These are phyloP conservation scores for Aphelenchoides avenae DNA, from an alignment of 1,140 invertebrate species.

Conservation along the genomic window DNA sequence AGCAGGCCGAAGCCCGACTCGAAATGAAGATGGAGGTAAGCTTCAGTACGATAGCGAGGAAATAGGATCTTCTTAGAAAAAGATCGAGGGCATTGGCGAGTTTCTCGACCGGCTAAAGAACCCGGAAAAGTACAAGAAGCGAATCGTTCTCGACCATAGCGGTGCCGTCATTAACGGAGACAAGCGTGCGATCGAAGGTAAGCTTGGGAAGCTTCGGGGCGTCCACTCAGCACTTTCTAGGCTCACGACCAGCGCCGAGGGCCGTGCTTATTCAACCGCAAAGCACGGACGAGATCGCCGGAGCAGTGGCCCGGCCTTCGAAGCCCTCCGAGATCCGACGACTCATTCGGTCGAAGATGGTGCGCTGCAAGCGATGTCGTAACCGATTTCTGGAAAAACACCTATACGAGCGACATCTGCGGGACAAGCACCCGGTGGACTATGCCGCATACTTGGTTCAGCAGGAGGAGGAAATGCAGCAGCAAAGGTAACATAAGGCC, in stretches of 20 bases:
- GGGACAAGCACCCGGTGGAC: constrained; percentile 53
- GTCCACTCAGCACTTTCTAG: no score
- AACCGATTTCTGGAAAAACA: constrained; percentile 57
- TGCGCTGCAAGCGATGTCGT: constrained; percentile 50
- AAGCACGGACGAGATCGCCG: constrained; percentile 30
- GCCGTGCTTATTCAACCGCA: constrained; percentile 35
- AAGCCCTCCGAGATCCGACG: constrained; percentile 52
- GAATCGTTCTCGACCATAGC: constrained; percentile 29
- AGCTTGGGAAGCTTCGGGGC: neutral
- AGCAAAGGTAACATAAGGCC: constrained; percentile 45
- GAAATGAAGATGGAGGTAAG: constrained; percentile 5
- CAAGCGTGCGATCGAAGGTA: constrained; percentile 10
- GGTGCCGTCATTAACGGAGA: constrained; percentile 36
- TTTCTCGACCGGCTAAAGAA: constrained; percentile 24
- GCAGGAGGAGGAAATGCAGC: constrained; percentile 55
- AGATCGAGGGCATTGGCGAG: constrained; percentile 22
- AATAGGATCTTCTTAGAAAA: constrained; percentile 24
- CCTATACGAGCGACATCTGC: constrained; percentile 54
- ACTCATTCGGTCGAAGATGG: constrained; percentile 51
- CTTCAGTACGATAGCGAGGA: constrained; percentile 5
- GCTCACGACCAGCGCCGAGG: constrained; percentile 16
- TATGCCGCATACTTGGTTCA: constrained; percentile 53
- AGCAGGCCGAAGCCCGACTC: constrained; percentile 18
- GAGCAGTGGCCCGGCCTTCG: constrained; percentile 45
- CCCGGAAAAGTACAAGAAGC: constrained; percentile 18